phyloP scores from a whole-genome alignment of 2,797 vertebrate genomes.

The Okamejei kenojei region DNA sequence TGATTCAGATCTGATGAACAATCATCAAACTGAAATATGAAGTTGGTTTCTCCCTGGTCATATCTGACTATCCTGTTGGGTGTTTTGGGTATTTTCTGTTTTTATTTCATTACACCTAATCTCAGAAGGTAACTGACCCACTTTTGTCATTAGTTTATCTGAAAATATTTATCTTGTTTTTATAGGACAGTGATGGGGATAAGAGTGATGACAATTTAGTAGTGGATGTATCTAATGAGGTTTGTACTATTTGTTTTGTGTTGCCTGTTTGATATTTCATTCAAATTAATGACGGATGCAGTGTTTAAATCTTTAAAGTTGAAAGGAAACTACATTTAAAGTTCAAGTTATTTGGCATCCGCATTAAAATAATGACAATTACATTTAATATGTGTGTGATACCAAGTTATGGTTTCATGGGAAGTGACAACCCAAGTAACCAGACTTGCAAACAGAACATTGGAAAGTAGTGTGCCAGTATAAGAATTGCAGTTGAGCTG shows the following conservation, averaged over 20 bases:
- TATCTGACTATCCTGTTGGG: no score
- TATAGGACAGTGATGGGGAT: slow-evolving; percentile 73
- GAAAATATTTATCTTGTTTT: slow-evolving; percentile 44
- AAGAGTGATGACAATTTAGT: slow-evolving; percentile 77
- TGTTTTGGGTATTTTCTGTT: no score
- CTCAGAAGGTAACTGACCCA: background rate
- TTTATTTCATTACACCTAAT: background rate
- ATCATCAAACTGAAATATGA: no score
- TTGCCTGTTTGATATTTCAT: background rate
- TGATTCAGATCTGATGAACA: no score
- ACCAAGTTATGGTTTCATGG: background rate
- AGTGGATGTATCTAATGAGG: slow-evolving; percentile 77
- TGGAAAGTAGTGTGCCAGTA: background rate
- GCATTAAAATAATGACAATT: background rate
- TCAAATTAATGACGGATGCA: background rate
- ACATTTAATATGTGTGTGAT: background rate
- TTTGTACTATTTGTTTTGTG: slow-evolving; percentile 47
- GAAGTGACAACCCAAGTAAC: background rate
- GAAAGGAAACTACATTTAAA: background rate
- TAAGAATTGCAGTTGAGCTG: background rate
- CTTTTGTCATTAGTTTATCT: background rate
- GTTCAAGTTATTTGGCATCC: background rate
- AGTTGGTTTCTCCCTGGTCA: no score
- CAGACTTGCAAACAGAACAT: background rate
- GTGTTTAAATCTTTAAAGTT: background rate